Evolutionary conservation across 1,140 invertebrate species (phyloP), one percentile per base, ranked within the genome.

Genomic region (Brachystomella parvula): DNA sequence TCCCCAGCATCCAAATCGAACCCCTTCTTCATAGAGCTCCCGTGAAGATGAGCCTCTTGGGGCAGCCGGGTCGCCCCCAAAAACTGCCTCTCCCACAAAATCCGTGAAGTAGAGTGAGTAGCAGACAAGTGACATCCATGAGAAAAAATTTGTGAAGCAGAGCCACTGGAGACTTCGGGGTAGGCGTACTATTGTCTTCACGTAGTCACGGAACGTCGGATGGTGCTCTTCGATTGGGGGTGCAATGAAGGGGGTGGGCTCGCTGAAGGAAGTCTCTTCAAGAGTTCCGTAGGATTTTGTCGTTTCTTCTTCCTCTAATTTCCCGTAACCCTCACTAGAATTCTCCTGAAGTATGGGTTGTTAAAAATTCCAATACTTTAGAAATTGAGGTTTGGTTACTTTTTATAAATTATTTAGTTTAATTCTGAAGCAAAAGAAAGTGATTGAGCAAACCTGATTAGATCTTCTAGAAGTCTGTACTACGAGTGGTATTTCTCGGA

Each of bases 91-190:
- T 0, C 93, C 95, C 3, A 97, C 94, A 76, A 96, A 98, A 78
- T 97, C 94, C 0, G 95, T 97, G 76, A 97, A 97, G 77, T 96
- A 97, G 0, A 98, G 80, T 0, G 94, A 96, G 75, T 97, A 98
- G 77, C 92, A 96, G 1, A 97, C 92, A 64, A 97, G 89, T 0
- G 93, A 91, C 92, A 95, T 96, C 95, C 94, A 97, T 75, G 92
- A 96, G 77, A 96, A 96, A 0, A 96, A 81, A 80, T 97, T 97
- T 0, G 94, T 96, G 2, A 96, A 68, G 75, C 94, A 97, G 0
- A 98, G 83, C 71, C 93, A 85, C 39, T 87, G 82, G 64, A 98
- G 79, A 1, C 90, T 94, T 65, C 81, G 79, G 0, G 94, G 94
- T 90, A 97, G 95, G 63, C 86, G 82, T 0, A 97, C 75, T 31